Percentiles rank a stretch among this genome's conserved stretches.
phyloP scores from a whole-genome alignment of 2,113 vertebrate genomes.

The Alligator sinensis region DNA sequence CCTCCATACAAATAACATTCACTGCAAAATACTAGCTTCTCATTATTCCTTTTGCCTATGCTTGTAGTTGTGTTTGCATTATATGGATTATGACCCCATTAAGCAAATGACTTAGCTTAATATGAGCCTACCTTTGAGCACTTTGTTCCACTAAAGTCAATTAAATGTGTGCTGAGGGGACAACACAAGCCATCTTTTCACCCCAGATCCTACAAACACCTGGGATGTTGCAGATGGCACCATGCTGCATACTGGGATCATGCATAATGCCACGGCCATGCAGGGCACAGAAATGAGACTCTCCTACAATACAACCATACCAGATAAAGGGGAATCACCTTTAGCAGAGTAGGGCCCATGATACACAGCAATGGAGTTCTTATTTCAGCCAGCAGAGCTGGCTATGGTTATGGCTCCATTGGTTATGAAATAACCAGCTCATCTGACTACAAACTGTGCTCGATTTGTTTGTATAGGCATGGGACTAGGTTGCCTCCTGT shows the following conservation, averaged over 20 bases:
- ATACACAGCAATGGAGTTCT: neutral
- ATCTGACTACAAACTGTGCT: neutral
- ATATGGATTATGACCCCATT: neutral
- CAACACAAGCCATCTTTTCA: rapidly evolving
- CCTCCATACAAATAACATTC: neutral
- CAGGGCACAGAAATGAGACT: neutral
- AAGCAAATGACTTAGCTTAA: rapidly evolving
- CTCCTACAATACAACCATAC: neutral
- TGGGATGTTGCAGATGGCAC: rapidly evolving
- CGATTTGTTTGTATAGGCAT: neutral
- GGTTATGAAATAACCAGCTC: neutral
- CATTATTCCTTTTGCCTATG: neutral
- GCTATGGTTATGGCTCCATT: too few relatives aligned
- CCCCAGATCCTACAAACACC: neutral
- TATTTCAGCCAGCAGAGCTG: neutral
- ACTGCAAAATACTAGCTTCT: neutral
- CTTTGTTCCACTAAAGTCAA: rapidly evolving
- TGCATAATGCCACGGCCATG: rapidly evolving
- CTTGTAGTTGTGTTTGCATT: rapidly evolving
- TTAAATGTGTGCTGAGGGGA: rapidly evolving
- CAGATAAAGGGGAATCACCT: neutral
- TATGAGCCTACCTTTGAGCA: neutral
- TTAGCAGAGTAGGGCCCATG: neutral
- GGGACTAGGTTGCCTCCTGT: neutral
- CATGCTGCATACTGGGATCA: rapidly evolving